A percentile compares a stretch with the other conserved stretches of the same genome.
Conservation (phyloP, 2,113 vertebrate species). For the Chrysemys picta region DNA sequence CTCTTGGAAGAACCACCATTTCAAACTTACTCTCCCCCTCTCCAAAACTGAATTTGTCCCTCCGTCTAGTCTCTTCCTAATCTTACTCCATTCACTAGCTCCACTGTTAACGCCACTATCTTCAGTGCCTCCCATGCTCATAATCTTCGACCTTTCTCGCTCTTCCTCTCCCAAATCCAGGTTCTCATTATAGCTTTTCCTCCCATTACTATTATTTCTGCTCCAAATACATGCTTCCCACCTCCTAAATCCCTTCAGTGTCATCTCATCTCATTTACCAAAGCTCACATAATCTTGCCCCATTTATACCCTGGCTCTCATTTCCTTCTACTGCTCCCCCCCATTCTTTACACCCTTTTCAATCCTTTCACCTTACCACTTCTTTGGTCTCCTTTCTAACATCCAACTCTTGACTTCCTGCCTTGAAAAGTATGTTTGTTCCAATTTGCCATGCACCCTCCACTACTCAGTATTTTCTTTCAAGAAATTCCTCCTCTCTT, state of each 20-base stretch:
- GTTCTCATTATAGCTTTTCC: background rate
- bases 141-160: background rate
- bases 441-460: background rate
- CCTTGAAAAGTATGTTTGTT: background rate
- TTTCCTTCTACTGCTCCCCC: background rate
- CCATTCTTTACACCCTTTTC: background rate
- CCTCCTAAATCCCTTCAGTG: background rate
- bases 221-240: background rate
- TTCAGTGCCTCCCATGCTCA: background rate
- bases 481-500: conserved; percentile 13
- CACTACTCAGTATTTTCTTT: background rate
- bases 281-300: background rate
- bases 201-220: background rate
- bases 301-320: background rate
- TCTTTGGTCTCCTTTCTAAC: background rate
- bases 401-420: background rate
- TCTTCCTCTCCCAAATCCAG: background rate
- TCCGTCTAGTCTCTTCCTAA: background rate
- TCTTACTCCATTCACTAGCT: background rate
- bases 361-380: background rate
- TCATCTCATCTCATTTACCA: background rate
- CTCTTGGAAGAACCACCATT: background rate
- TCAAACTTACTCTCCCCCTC: background rate
- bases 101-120: background rate
- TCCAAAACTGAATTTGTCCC: background rate